Base-by-base conservation (phyloP, 2,113 vertebrate species). In the Grantiella picta region DNA sequence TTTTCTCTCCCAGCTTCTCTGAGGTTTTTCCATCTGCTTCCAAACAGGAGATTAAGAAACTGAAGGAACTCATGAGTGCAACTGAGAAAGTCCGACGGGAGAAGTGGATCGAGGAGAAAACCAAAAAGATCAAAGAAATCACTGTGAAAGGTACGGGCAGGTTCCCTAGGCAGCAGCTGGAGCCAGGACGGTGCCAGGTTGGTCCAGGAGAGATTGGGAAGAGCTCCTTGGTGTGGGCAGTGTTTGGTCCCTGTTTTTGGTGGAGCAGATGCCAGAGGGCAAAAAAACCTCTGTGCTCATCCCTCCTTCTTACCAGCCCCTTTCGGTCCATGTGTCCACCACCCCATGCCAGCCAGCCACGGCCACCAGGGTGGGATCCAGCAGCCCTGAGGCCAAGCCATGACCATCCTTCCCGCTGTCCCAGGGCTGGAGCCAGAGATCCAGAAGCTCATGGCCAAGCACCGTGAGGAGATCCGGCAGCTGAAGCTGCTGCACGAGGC, bases 101-200 rank as follows among this genome's bases (percentile, higher is more conserved):
- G 97, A 99, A 99, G 89, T 99, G 99, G 99, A 99, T 99, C 5
- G 98, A 98, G 12, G 99, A 99, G 96, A 99, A 99, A 90, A 99
- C 99, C 56, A 99, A 98, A 86, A 99, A 98, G 97, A 99, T 99
- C 93, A 99, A 99, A 94, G 99, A 99, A 95, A 98, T 99, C 96
- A 99, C 99, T 0, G 99, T 99, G 23, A 99, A 98, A 99, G 99
- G 99, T 99, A 84, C 0, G 4, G 78, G 61, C 29, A 2, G 1
- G 0, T 35, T 73, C 56, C 72, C 52, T 11, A 2, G 0, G 57
- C 2, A 1, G 38, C 7, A 28, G 10, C 69, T 36, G 42, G 66
- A 50, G 70, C 7, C 0, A 1, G 56, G 53, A 7, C 9, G 5
- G 44, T 1, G 8, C 17, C 5, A n/a, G 54, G 4, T 5, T 23